A percentile compares a stretch with the other conserved stretches of the same genome.
These are phyloP conservation scores for Nomada ferruginata DNA, from an alignment of 2,888 invertebrate genomes.

Conservation along the genomic window DNA sequence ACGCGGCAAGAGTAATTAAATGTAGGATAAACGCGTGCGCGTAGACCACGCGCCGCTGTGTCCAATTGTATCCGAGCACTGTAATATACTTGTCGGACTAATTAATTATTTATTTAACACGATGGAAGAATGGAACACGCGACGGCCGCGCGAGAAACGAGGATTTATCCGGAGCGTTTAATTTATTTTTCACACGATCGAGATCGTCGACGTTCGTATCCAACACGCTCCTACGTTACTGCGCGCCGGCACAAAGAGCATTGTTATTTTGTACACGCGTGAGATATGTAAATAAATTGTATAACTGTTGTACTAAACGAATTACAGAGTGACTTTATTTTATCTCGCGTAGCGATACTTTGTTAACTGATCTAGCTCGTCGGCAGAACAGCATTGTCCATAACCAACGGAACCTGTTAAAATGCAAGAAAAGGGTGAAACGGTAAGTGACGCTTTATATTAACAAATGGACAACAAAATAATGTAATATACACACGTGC, in stretches of 20 bases:
- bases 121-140: conserved; percentile 14
- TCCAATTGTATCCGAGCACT: conserved; percentile 59
- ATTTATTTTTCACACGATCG: conserved; percentile 45
- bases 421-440: no score
- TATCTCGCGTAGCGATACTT: no score
- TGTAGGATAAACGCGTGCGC: conserved; percentile 50
- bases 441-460: no score
- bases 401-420: no score
- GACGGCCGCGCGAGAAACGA: background rate
- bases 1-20: conserved; percentile 63
- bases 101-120: conserved; percentile 76
- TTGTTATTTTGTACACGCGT: conserved; percentile 57
- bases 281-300: conserved; percentile 79
- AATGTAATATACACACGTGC: background rate
- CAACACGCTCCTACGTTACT: conserved; percentile 20
- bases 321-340: background rate
- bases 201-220: background rate
- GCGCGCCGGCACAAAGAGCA: conserved; percentile 62
- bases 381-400: background rate
- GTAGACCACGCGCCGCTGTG: conserved; percentile 52
- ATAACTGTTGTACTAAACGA: conserved; percentile 75
- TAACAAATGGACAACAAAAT: no score
- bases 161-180: conserved; percentile 15
- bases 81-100: conserved; percentile 74
- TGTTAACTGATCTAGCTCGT: background rate